Evolutionary conservation across 2,888 invertebrate species (phyloP).

Genomic region (Mesorhabditis belari): DNA sequence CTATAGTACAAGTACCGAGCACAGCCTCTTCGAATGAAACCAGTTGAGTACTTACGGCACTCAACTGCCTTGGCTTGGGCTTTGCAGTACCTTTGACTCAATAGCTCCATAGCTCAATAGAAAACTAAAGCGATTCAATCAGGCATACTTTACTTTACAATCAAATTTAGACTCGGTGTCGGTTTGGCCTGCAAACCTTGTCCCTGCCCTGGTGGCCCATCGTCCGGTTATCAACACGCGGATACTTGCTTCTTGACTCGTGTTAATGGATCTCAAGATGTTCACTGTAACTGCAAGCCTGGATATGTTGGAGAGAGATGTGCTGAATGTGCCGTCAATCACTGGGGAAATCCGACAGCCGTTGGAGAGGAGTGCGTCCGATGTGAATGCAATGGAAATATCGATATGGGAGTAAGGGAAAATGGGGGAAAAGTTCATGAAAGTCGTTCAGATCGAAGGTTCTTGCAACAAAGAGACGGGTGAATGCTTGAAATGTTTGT

Average conservation of each 20-base stretch:
- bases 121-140: neutral
- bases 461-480: conserved; percentile 80
- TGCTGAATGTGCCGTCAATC: conserved; percentile 88
- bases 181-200: conserved; percentile 87
- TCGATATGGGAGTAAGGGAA: conserved; percentile 61
- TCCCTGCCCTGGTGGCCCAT: conserved; percentile 81
- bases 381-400: conserved; percentile 88
- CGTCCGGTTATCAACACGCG: conserved; percentile 79
- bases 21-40: too few relatives aligned
- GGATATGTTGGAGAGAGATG: conserved; percentile 66
- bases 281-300: conserved; percentile 62
- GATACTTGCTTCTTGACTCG: conserved; percentile 72
- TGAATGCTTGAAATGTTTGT: conserved; percentile 81
- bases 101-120: too few relatives aligned
- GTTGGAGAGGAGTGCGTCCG: conserved; percentile 70
- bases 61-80: too few relatives aligned
- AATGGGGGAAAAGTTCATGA: conserved; percentile 54
- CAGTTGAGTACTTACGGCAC: too few relatives aligned
- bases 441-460: conserved; percentile 57
- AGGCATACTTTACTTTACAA: neutral
- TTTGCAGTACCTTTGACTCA: too few relatives aligned
- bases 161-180: conserved; percentile 63
- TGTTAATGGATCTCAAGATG: conserved; percentile 67
- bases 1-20: too few relatives aligned
- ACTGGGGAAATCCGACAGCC: conserved; percentile 75